phyloP scores from a whole-genome alignment of 2,888 invertebrate genomes.

The Pecten maximus region DNA sequence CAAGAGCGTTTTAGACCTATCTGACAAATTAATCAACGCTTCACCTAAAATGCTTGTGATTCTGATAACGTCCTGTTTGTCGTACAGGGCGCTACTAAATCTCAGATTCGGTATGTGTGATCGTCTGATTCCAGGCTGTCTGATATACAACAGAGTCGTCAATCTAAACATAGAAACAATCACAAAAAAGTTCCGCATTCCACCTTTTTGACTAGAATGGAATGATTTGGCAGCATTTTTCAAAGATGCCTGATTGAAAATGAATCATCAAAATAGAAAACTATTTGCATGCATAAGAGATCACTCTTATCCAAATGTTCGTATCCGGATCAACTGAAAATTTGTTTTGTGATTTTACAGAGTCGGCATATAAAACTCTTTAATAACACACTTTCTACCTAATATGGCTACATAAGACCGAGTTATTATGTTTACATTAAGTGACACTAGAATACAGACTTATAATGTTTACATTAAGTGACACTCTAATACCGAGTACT shows the following conservation, averaged over 20 bases:
- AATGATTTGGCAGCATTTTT: not conserved
- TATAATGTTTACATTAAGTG: no score
- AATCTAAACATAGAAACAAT: not conserved
- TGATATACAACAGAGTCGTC: not conserved
- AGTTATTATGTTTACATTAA: no score
- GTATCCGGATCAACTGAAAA: no score
- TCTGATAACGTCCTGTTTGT: not conserved
- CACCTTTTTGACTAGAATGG: not conserved
- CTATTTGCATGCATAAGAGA: no score
- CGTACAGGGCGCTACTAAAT: not conserved
- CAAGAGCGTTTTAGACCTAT: not conserved
- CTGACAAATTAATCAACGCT: slow-evolving; percentile 18
- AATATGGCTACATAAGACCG: no score
- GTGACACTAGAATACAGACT: no score
- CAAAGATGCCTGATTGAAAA: not conserved
- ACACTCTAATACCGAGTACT: no score
- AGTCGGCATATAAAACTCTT: no score
- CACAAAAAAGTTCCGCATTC: not conserved
- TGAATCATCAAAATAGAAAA: no score
- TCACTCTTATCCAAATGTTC: no score
- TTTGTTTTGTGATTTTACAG: no score
- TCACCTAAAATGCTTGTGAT: not conserved
- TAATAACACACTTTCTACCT: no score
- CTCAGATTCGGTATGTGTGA: not conserved
- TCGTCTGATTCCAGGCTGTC: not conserved